Evolutionary conservation across 2,113 vertebrate species (phyloP), one percentile per base, ranked within the genome.

Genomic region (Pipa parva): DNA sequence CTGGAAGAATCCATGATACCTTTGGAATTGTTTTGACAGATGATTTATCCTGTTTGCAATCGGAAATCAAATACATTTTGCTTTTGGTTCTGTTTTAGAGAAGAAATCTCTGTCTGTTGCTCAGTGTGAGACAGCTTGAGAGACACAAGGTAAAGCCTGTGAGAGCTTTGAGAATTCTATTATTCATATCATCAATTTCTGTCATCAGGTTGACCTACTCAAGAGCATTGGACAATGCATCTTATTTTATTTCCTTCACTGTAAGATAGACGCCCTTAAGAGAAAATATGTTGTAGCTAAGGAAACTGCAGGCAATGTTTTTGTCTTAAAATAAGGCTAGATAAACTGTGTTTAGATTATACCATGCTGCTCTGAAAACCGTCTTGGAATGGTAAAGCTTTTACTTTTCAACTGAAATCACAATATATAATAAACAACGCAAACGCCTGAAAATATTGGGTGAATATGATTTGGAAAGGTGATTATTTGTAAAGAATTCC

Each of bases 71-170:
- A 69, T 52, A 46, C 42, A 13, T 42, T 60, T 48, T 57, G 26
- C 17, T 85, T 11, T 73, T 77, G 77, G 63, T 78, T 85, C 78
- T 81, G 80, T 76, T 87, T 87, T 80, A 85, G 81, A 80, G 84
- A 73, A 72, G 78, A 71, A 80, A 73, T 83, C 79, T 86, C 78
- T 79, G 72, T 75, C 73, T 78, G 72, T 75, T 76, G 77, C 77
- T 81, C 84, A 77, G 78, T 80, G 81, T 28, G 63, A 83, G 66
- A 76, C 74, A 84, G 68, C 74, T 76, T 72, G 76, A 72, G 79
- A 82, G 79, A 76, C 73, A 4, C 33, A 69, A 72, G 21, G 57
- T 52, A 45, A 54, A 69, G 48, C 45, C 26, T 49, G 63, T 50
- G 63, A 67, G 48, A 31, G 58, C 21, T 25, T 31, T 54, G 81